These are phyloP conservation scores for Choloepus hoffmanni DNA, from an alignment of 2,113 vertebrate species.

Conservation along the genomic window DNA sequence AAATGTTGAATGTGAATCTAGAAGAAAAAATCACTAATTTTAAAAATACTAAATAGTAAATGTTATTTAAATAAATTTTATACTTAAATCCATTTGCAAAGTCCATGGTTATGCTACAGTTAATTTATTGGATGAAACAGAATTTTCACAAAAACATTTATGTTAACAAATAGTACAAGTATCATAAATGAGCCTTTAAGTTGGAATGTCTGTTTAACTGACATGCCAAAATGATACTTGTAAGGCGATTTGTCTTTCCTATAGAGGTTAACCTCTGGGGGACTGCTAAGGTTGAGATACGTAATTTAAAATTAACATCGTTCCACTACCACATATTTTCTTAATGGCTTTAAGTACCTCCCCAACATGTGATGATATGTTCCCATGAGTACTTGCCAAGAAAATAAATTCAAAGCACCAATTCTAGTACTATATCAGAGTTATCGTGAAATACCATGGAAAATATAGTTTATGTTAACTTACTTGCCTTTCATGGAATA, in stretches of 20 bases:
- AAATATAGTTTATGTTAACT: background rate
- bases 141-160: background rate
- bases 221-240: background rate
- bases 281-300: background rate
- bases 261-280: background rate
- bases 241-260: background rate
- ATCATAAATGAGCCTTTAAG: background rate
- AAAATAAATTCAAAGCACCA: background rate
- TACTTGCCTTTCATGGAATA: background rate
- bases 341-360: background rate
- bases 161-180: background rate
- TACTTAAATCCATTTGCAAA: background rate
- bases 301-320: conserved; percentile 3
- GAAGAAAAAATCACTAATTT: background rate
- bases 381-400: background rate
- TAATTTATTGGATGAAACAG: background rate
- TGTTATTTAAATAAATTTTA: background rate
- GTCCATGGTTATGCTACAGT: background rate
- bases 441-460: background rate
- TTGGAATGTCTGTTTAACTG: background rate
- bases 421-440: background rate
- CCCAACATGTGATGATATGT: background rate
- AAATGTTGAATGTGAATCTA: background rate
- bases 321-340: background rate
- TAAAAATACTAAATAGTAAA: background rate